Conservation (phyloP, 2,888 invertebrate genomes). For the Tribolium freemani region DNA sequence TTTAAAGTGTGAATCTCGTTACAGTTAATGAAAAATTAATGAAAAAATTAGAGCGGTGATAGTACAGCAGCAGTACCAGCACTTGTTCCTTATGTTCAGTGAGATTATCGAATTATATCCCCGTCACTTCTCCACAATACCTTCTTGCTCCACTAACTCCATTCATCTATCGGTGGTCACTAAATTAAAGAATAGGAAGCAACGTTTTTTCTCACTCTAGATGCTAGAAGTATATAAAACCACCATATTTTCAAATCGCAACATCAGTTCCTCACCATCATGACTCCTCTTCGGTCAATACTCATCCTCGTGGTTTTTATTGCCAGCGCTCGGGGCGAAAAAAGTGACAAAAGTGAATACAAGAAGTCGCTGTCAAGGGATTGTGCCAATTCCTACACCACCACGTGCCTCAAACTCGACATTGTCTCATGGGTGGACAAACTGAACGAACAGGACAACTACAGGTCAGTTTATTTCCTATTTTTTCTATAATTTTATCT, state of each 20-base stretch:
- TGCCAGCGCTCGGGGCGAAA: slow-evolving; percentile 23
- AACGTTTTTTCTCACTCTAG: slow-evolving; percentile 50
- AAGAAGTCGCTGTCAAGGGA: slow-evolving; percentile 66
- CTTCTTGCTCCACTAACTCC: slow-evolving; percentile 69
- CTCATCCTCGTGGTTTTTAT: not conserved
- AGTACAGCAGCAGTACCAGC: slow-evolving; percentile 46
- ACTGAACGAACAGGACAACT: slow-evolving; percentile 78
- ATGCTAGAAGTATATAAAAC: slow-evolving; percentile 54
- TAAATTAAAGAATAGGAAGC: slow-evolving; percentile 52
- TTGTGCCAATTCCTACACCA: slow-evolving; percentile 75
- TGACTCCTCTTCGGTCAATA: not conserved
- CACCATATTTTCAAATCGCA: slow-evolving; percentile 43
- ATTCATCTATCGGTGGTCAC: slow-evolving; percentile 55
- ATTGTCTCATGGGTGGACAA: slow-evolving; percentile 83
- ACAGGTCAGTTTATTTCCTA: slow-evolving; percentile 54
- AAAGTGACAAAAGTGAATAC: slow-evolving; percentile 59
- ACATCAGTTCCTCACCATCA: slow-evolving; percentile 27
- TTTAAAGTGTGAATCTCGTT: slow-evolving; percentile 41
- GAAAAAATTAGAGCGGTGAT: slow-evolving; percentile 53
- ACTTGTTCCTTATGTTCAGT: slow-evolving; percentile 50
- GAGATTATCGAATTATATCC: slow-evolving; percentile 55
- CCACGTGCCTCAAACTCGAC: slow-evolving; percentile 85
- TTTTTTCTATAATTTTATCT: no score
- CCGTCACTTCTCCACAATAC: slow-evolving; percentile 64
- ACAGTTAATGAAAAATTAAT: slow-evolving; percentile 48